phyloP scores from a whole-genome alignment of 2,797 vertebrate species.

The Hippopotamyrus pictus region DNA sequence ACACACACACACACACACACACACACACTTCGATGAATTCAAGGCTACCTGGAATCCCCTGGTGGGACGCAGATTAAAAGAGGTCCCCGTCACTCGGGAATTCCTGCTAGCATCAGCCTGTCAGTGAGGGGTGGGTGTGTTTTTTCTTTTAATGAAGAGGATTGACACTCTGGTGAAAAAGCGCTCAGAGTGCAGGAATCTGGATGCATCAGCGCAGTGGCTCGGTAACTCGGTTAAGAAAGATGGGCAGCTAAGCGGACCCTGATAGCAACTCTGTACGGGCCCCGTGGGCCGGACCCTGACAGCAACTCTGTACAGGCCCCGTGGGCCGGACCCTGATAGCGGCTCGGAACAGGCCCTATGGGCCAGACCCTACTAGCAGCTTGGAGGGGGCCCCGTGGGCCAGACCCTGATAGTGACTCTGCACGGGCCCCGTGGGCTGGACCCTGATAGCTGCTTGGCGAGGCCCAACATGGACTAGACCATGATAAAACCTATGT shows the following conservation, averaged over 20 bases:
- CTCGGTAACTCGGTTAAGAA: slow-evolving; percentile 61
- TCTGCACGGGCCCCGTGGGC: no score
- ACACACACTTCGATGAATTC: slow-evolving; percentile 35
- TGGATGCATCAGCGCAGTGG: slow-evolving; percentile 40
- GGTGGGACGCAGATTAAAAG: slow-evolving; percentile 52
- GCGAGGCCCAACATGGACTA: background rate
- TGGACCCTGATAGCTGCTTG: background rate
- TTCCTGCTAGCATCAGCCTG: slow-evolving; percentile 65
- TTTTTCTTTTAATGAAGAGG: slow-evolving; percentile 46
- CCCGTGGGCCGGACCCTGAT: background rate
- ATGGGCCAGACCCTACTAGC: accelerated
- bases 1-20: background rate
- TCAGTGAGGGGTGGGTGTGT: slow-evolving; percentile 36
- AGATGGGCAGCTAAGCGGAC: slow-evolving; percentile 10
- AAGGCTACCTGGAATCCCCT: slow-evolving; percentile 30
- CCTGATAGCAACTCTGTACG: background rate
- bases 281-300: no score
- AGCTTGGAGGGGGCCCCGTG: accelerated
- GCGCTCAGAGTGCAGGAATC: slow-evolving; percentile 52
- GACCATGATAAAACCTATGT: background rate
- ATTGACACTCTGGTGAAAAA: slow-evolving; percentile 54
- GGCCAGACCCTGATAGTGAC: no score
- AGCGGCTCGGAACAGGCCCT: background rate
- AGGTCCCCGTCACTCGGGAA: slow-evolving; percentile 56
- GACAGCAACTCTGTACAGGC: accelerated